A percentile compares a stretch with the other conserved stretches of the same genome.
Evolutionary conservation across 2,888 invertebrate genomes (phyloP).

Genomic region (Dryobotodes eremita): DNA sequence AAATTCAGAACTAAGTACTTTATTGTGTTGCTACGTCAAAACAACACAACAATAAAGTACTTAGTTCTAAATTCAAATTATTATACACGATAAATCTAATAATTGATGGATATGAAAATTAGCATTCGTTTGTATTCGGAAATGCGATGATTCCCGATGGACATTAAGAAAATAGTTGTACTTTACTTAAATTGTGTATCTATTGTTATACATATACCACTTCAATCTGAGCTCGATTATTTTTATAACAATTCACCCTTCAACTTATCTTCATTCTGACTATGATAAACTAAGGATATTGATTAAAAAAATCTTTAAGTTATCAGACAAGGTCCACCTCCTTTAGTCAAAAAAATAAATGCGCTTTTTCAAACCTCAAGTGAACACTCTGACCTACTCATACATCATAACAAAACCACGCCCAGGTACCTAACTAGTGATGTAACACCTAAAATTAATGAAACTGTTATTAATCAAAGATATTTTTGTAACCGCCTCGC

Average conservation of each 20-base stretch:
- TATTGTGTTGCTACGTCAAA: no score
- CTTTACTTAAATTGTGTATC: neutral
- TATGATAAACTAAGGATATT: neutral
- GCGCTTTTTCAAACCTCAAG: neutral
- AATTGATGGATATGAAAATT: no score
- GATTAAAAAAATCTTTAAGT: no score
- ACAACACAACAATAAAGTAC: no score
- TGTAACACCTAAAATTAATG: conserved; percentile 50
- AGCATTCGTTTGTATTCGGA: no score
- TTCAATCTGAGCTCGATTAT: neutral
- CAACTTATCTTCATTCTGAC: neutral
- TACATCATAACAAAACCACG: conserved; percentile 29
- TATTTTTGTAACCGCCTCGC: conserved; percentile 48
- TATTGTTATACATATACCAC: neutral
- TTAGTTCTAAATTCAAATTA: no score
- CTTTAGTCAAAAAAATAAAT: neutral
- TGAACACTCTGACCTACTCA: conserved; percentile 31
- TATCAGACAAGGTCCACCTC: neutral
- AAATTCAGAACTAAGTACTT: no score
- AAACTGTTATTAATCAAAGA: conserved; percentile 51
- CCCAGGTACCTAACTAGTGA: conserved; percentile 39
- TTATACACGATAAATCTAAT: no score
- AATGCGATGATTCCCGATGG: no score
- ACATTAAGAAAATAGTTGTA: no score
- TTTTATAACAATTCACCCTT: neutral